phyloP scores from a whole-genome alignment of 92 coral and sea anemone genomes.

The Scolanthus callimorphus region DNA sequence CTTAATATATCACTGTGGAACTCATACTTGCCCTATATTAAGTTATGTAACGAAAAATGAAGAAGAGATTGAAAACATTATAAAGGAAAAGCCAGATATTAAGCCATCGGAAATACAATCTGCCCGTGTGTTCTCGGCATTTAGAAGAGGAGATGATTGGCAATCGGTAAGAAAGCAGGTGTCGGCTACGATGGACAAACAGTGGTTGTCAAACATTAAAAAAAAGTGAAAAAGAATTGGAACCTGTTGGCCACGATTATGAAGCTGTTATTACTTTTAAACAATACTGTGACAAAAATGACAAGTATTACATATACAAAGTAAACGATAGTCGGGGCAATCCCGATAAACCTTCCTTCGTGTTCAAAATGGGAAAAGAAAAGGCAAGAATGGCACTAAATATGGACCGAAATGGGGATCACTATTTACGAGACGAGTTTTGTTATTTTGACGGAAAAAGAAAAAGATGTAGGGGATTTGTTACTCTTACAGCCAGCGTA shows the following conservation, averaged over 20 bases:
- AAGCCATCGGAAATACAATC: slow-evolving; percentile 49
- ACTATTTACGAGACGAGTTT: slow-evolving; percentile 33
- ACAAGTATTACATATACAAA: slow-evolving; percentile 20
- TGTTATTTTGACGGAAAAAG: slow-evolving; percentile 40
- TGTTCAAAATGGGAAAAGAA: slow-evolving; percentile 35
- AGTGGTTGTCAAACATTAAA: slow-evolving; percentile 43
- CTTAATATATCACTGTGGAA: slow-evolving; percentile 35
- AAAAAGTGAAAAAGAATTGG: slow-evolving; percentile 31
- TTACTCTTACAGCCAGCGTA: slow-evolving; percentile 31
- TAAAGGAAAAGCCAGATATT: slow-evolving; percentile 45
- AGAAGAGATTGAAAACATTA: slow-evolving; percentile 15
- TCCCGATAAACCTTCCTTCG: slow-evolving; percentile 53
- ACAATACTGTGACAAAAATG: slow-evolving; percentile 43
- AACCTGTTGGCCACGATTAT: slow-evolving; percentile 44
- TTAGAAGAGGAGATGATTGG: slow-evolving; percentile 28
- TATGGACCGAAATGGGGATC: slow-evolving; percentile 46
- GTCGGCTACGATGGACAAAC: slow-evolving; percentile 19
- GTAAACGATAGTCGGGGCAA: slow-evolving; percentile 53
- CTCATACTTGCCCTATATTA: slow-evolving; percentile 42
- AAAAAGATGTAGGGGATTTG: slow-evolving; percentile 26
- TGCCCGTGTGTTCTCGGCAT: slow-evolving; percentile 31
- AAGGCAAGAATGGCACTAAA: slow-evolving; percentile 35
- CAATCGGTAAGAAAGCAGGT: slow-evolving; percentile 33
- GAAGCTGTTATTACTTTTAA: slow-evolving; percentile 53
- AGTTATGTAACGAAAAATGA: slow-evolving; percentile 12